Evolutionary conservation across 2,113 vertebrate genomes (phyloP).

Genomic region (Sinocyclocheilus maitianheensis): DNA sequence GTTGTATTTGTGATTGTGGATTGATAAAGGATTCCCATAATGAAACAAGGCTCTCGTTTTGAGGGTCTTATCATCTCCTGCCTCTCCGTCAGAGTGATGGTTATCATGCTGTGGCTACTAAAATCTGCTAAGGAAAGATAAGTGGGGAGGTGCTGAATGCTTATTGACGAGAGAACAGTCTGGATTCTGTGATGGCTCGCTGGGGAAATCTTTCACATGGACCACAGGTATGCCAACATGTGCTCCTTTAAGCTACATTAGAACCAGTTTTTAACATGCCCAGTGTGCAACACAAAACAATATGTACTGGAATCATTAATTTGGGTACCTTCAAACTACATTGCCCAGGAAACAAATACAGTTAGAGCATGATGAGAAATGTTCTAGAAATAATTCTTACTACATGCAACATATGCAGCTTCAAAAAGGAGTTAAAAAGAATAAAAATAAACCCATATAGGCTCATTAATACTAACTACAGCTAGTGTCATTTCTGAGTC

Average conservation of each 20-base stretch:
- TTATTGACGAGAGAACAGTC: constrained; percentile 48
- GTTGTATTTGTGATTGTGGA: constrained; percentile 33
- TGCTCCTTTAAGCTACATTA: background rate
- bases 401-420: background rate
- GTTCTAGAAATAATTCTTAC: background rate
- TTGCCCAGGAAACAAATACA: constrained; percentile 3
- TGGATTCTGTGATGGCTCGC: constrained; percentile 39
- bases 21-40: constrained; percentile 49
- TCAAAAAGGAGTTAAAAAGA: background rate
- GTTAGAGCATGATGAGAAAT: background rate
- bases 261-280: background rate
- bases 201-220: constrained; percentile 40
- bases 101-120: constrained; percentile 52
- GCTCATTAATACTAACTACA: background rate
- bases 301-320: background rate
- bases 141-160: constrained; percentile 58
- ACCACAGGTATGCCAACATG: constrained; percentile 1
- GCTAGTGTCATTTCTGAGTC: background rate
- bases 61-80: constrained; percentile 49
- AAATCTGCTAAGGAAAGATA: constrained; percentile 76
- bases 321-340: constrained; percentile 12
- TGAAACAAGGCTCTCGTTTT: constrained; percentile 42
- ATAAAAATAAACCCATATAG: background rate
- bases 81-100: constrained; percentile 41
- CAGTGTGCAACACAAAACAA: constrained; percentile 2